Base-by-base conservation (phyloP, 2,888 invertebrate genomes). In the Dione juno region DNA sequence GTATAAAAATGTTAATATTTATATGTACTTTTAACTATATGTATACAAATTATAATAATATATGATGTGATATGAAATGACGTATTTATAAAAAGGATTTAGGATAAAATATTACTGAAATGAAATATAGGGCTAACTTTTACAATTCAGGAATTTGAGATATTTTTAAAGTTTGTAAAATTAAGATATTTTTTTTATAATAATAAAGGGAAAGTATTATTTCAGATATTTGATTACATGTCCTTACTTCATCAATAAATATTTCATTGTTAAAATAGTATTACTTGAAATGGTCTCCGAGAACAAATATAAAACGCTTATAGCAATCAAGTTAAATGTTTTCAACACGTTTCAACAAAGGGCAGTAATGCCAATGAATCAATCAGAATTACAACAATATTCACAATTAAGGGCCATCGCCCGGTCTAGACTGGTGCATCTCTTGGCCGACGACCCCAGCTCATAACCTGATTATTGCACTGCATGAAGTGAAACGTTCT, bases 341-440 rank as follows among this genome's bases (percentile, higher is more conserved):
- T 2, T 11, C 61, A 28, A 64, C 64, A 64, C 48, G 41, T 67
- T 58, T 65, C 19, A 28, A 72, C 53, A 70, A 70, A 67, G 72
- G 67, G 45, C 57, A 37, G 48, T 64, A 50, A 66, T 66, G 65
- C 61, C 68, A 57, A 52, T 73, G 71, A 71, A 77, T 77, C 76
- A 77, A 77, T 76, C 74, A 69, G 52, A 66, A 74, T 76, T 74
- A 71, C 73, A 74, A 76, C 70, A 73, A 70, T 72, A 57, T 71
- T 57, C 70, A 76, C 66, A 73, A 70, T 73, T 71, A 70, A 69
- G 68, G 64, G 54, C 54, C 67, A 48, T 59, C 71, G 52, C 66
- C 53, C 72, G 67, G 74, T 71, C 74, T 74, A 74, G 74, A 74
- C 74, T 48, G 48, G 66, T 54, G 67, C 67, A 71, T 71, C 70